phyloP scores from a whole-genome alignment of 2,113 vertebrate genomes.

The Paratilapia polleni region DNA sequence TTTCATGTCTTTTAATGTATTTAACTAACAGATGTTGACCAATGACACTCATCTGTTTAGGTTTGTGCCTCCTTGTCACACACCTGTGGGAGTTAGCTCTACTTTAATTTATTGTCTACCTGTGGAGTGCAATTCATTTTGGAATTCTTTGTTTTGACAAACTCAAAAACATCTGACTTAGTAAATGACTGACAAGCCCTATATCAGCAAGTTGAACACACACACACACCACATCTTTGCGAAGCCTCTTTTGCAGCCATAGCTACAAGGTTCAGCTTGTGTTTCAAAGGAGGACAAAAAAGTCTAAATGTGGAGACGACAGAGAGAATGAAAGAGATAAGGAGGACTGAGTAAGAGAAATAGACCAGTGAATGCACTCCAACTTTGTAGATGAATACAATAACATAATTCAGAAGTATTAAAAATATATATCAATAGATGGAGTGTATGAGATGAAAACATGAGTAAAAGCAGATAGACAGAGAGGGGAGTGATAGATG shows the following conservation, averaged over 20 bases:
- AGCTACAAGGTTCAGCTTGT: background rate
- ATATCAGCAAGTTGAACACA: background rate
- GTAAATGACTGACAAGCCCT: constrained; percentile 28
- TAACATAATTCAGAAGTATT: background rate
- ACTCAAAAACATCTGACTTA: constrained; percentile 27
- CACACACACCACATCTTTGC: background rate
- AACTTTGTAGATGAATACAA: background rate
- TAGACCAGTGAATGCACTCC: background rate
- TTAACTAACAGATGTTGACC: background rate
- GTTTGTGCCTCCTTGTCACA: background rate
- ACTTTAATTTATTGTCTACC: background rate
- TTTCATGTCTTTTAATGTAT: background rate
- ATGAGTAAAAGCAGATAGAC: background rate
- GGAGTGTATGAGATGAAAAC: background rate
- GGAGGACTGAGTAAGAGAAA: background rate
- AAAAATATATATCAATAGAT: background rate
- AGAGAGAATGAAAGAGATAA: background rate
- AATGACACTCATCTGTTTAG: background rate
- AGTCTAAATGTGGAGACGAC: background rate
- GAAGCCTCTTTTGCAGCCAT: background rate
- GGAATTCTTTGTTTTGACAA: constrained; percentile 21
- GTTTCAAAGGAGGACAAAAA: background rate
- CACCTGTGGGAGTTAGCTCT: background rate
- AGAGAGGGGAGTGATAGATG: background rate
- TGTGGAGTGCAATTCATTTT: background rate